phyloP scores from a whole-genome alignment of 2,888 invertebrate genomes.

The Drosophila koepferae region DNA sequence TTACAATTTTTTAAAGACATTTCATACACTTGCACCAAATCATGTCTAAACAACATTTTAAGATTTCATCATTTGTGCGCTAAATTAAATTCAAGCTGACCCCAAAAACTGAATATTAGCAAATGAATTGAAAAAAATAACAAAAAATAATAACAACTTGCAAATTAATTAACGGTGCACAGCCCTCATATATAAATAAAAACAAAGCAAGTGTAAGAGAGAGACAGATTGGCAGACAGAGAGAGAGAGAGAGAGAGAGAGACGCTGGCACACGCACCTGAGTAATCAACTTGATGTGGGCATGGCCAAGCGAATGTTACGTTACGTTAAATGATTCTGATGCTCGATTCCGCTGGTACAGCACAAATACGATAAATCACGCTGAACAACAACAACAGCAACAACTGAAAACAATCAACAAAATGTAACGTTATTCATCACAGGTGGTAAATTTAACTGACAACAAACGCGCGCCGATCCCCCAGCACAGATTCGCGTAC shows the following conservation, averaged over 20 bases:
- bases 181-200: constrained; percentile 40
- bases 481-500: constrained; percentile 32
- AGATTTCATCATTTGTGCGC: background rate
- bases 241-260: background rate
- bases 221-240: background rate
- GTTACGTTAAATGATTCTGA: constrained; percentile 48
- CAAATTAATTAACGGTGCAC: constrained; percentile 80
- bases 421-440: constrained; percentile 82
- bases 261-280: constrained; percentile 52
- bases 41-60: background rate
- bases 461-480: constrained; percentile 78
- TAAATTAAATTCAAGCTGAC: constrained; percentile 8
- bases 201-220: background rate
- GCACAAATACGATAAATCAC: constrained; percentile 70
- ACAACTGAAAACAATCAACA: constrained; percentile 67
- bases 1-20: background rate
- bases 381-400: constrained; percentile 40
- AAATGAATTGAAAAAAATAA: constrained; percentile 45
- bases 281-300: constrained; percentile 78
- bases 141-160: constrained; percentile 47
- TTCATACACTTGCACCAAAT: background rate
- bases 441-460: constrained; percentile 81
- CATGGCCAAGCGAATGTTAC: constrained; percentile 58
- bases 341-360: constrained; percentile 60
- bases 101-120: constrained; percentile 28